Evolutionary conservation across 2,797 vertebrate genomes (phyloP).

Genomic region (Xiphophorus birchmanni): DNA sequence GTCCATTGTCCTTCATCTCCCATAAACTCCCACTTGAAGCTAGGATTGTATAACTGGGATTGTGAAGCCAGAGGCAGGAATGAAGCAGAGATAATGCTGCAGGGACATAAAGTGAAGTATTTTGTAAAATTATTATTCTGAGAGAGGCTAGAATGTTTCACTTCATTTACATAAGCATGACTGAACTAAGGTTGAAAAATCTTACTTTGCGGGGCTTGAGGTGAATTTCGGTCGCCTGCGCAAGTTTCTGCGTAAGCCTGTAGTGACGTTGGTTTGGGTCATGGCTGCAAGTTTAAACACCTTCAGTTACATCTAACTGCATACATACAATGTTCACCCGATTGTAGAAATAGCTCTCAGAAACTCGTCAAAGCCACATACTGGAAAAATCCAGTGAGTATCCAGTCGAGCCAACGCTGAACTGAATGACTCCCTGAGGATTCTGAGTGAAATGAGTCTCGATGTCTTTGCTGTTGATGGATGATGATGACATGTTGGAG

Average conservation of each 20-base stretch:
- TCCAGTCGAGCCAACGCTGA: slow-evolving; percentile 47
- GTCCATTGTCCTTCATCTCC: slow-evolving; percentile 67
- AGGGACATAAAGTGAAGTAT: neutral
- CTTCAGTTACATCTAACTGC: neutral
- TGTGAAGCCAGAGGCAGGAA: neutral
- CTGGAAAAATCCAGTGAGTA: slow-evolving; percentile 68
- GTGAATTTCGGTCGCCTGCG: slow-evolving; percentile 71
- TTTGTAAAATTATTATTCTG: neutral
- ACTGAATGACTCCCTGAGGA: slow-evolving; percentile 50
- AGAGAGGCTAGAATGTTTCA: neutral
- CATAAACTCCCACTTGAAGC: slow-evolving; percentile 73
- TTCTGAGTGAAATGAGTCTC: slow-evolving; percentile 57
- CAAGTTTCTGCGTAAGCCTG: slow-evolving; percentile 55
- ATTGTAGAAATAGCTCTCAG: neutral
- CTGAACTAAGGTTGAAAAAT: neutral
- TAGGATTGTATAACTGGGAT: neutral
- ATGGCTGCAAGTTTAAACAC: slow-evolving; percentile 58
- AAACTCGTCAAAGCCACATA: slow-evolving; percentile 24
- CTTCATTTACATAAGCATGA: neutral
- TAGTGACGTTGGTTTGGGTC: slow-evolving; percentile 69
- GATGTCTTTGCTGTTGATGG: slow-evolving; percentile 60
- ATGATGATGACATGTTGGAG: slow-evolving; percentile 22
- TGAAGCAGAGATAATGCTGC: slow-evolving; percentile 12
- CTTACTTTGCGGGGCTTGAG: slow-evolving; percentile 30
- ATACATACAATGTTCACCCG: neutral